A percentile compares a stretch with the other conserved stretches of the same genome.
Conservation (phyloP, 2,888 invertebrate species). For the Xiphydria camelus region DNA sequence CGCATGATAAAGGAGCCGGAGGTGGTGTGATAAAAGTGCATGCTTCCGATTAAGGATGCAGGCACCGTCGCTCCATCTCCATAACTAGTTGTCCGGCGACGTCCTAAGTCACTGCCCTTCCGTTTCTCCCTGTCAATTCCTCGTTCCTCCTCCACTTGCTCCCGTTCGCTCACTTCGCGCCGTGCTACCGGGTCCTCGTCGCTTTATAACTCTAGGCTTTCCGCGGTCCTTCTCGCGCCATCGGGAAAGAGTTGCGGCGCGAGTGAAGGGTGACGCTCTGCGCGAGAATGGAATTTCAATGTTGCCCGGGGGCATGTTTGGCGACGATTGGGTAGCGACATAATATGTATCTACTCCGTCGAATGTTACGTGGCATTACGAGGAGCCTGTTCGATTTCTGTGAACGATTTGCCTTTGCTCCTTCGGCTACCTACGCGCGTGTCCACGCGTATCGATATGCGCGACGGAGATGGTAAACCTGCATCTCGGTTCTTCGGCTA, state of each 20-base stretch:
- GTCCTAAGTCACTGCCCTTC: conserved; percentile 26
- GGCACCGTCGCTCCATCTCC: conserved; percentile 30
- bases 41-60: conserved; percentile 28
- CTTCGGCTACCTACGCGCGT: not conserved
- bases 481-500: no score
- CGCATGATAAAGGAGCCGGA: no score
- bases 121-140: conserved; percentile 9
- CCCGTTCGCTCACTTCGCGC: conserved; percentile 17
- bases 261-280: conserved; percentile 14
- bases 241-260: not conserved
- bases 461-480: no score
- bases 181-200: conserved; percentile 19
- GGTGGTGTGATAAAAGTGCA: conserved; percentile 23
- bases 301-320: no score
- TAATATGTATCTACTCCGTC: no score
- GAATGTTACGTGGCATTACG: conserved; percentile 7
- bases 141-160: conserved; percentile 2
- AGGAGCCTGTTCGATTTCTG: conserved; percentile 1
- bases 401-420: conserved; percentile 3
- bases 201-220: conserved; percentile 13
- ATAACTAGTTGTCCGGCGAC: conserved; percentile 32
- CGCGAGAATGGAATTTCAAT: conserved; percentile 32
- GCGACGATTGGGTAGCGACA: no score
- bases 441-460: no score
- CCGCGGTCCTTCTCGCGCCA: not conserved